A percentile compares a stretch with the other conserved stretches of the same genome.
These are phyloP conservation scores for Synodontis membranacea DNA, from an alignment of 2,113 vertebrate species.

Conservation along the genomic window DNA sequence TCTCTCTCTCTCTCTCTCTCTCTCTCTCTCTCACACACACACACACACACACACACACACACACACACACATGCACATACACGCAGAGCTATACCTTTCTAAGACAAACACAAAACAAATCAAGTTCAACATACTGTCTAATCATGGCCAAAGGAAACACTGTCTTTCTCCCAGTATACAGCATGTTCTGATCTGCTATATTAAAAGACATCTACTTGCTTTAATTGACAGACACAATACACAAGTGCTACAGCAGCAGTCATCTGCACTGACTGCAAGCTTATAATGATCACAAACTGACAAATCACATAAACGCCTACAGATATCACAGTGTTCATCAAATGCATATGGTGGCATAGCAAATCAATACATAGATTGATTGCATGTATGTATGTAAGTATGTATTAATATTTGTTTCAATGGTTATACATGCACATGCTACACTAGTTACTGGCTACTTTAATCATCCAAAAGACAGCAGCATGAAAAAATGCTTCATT, in stretches of 20 bases:
- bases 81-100: background rate
- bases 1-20: too few relatives aligned
- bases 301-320: background rate
- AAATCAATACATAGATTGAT: background rate
- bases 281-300: background rate
- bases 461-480: background rate
- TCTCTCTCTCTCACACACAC: too few relatives aligned
- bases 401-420: background rate
- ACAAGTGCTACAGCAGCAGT: conserved; percentile 3
- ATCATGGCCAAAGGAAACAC: background rate
- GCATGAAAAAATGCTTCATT: background rate
- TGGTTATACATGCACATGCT: background rate
- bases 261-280: too few relatives aligned
- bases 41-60: conserved; percentile 11
- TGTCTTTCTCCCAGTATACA: background rate
- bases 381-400: background rate
- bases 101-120: background rate
- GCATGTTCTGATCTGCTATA: background rate
- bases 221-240: background rate
- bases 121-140: background rate
- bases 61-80: conserved; percentile 1
- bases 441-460: background rate
- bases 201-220: background rate
- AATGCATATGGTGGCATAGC: background rate
- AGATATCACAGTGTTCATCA: background rate